Conservation (phyloP, 2,113 vertebrate genomes). For the Hippocampus barbouri region DNA sequence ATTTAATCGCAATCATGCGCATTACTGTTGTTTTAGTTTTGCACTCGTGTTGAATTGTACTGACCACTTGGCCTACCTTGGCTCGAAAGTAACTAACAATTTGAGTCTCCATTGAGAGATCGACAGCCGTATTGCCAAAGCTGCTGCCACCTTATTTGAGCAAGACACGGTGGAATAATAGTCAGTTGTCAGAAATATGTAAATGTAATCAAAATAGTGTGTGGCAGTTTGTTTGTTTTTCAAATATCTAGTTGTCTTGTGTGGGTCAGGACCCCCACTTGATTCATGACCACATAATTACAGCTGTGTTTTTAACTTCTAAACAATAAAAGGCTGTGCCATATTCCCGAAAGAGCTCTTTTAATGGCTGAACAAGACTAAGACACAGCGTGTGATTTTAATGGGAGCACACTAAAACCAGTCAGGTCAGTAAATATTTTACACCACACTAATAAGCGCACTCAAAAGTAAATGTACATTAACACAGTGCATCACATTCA, state of each 20-base stretch:
- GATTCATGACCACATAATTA: not conserved
- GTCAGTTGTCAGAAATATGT: not conserved
- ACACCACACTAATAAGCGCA: not conserved
- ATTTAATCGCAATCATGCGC: too few species aligned
- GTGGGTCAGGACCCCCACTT: not conserved
- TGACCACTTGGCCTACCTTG: too few species aligned
- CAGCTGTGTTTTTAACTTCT: not conserved
- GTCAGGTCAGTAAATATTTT: not conserved
- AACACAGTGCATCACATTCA: constrained; percentile 2
- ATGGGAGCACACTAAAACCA: constrained; percentile 11
- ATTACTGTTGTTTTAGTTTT: too few species aligned
- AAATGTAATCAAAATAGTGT: not conserved
- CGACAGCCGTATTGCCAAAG: too few species aligned
- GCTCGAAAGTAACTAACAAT: too few species aligned
- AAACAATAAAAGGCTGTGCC: not conserved
- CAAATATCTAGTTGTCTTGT: not conserved
- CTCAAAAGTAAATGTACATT: not conserved
- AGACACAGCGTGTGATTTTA: not conserved
- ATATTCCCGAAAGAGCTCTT: not conserved
- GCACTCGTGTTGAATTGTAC: too few species aligned
- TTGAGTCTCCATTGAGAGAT: too few species aligned
- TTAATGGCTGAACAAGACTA: not conserved
- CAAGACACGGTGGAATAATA: too few species aligned
- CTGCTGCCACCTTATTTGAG: too few species aligned
- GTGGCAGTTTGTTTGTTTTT: not conserved